A percentile compares a stretch with the other conserved stretches of the same genome.
phyloP scores from a whole-genome alignment of 2,113 vertebrate genomes.

The Sinosuthora webbiana region DNA sequence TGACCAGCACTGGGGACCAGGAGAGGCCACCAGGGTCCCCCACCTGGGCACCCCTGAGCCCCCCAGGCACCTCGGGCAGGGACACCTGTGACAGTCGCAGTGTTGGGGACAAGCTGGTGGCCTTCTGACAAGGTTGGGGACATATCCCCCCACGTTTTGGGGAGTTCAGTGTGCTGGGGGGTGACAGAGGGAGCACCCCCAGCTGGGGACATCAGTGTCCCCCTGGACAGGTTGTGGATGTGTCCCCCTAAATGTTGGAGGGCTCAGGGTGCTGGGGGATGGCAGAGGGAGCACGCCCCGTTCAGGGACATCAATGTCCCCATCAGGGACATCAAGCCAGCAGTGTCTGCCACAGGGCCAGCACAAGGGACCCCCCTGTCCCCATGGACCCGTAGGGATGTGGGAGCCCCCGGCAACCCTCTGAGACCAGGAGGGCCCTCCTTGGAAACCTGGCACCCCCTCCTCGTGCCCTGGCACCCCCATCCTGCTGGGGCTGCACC shows the following conservation, averaged over 20 bases:
- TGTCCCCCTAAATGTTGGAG: rapidly evolving
- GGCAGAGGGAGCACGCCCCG: background rate
- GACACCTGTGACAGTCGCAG: rapidly evolving
- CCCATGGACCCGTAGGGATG: background rate
- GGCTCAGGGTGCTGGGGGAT: rapidly evolving
- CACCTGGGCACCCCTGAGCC: background rate
- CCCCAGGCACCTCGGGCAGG: background rate
- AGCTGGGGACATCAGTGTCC: background rate
- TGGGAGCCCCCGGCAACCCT: background rate
- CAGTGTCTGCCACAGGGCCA: rapidly evolving
- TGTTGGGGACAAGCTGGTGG: background rate
- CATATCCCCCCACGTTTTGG: rapidly evolving
- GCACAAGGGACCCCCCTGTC: background rate
- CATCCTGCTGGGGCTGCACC: background rate
- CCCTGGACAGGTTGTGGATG: background rate
- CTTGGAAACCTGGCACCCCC: conserved; percentile 32
- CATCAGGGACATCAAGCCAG: background rate
- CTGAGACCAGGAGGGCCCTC: background rate
- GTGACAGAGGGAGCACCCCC: background rate
- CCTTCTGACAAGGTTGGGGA: background rate
- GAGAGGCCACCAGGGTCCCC: background rate
- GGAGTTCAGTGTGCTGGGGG: background rate
- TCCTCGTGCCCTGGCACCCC: background rate
- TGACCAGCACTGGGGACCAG: background rate
- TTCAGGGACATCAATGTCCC: background rate